phyloP scores from a whole-genome alignment of 2,797 vertebrate species.

The Chanos chanos region DNA sequence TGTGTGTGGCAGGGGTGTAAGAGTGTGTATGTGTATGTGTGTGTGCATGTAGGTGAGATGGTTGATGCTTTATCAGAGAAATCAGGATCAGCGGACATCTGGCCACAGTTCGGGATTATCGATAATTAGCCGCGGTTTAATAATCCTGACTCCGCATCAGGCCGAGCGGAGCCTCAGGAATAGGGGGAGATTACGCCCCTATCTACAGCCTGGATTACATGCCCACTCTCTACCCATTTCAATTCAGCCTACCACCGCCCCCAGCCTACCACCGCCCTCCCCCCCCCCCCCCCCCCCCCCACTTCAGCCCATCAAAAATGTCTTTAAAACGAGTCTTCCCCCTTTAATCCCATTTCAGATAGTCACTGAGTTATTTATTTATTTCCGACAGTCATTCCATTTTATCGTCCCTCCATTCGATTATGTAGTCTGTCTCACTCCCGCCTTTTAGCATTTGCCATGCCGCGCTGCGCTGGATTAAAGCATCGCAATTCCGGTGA shows the following conservation, averaged over 20 bases:
- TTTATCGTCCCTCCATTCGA: constrained; percentile 9
- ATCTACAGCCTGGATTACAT: constrained; percentile 37
- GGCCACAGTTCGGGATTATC: constrained; percentile 60
- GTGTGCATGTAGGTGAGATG: constrained; percentile 1
- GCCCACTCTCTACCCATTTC: constrained; percentile 2
- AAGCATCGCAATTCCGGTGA: constrained; percentile 34
- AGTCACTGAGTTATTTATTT: constrained; percentile 29
- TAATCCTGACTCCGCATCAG: constrained; percentile 47
- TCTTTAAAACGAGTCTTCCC: constrained; percentile 36
- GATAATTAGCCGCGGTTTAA: constrained; percentile 69
- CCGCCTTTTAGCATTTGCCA: constrained; percentile 23
- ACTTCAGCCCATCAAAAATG: background rate
- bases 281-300: constrained; percentile 1
- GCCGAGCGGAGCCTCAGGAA: constrained; percentile 28
- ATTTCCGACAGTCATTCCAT: constrained; percentile 17
- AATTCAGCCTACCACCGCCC: constrained; percentile 9
- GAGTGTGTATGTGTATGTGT: constrained; percentile 1
- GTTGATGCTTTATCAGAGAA: constrained; percentile 38
- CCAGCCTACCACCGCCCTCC: background rate
- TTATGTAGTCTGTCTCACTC: constrained; percentile 4
- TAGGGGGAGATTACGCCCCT: constrained; percentile 45
- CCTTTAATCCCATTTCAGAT: constrained; percentile 41
- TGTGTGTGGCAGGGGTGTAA: background rate
- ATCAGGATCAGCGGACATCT: constrained; percentile 59
- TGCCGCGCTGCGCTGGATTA: constrained; percentile 45